Conservation (phyloP, 2,888 invertebrate genomes). For the Clostera curtula region DNA sequence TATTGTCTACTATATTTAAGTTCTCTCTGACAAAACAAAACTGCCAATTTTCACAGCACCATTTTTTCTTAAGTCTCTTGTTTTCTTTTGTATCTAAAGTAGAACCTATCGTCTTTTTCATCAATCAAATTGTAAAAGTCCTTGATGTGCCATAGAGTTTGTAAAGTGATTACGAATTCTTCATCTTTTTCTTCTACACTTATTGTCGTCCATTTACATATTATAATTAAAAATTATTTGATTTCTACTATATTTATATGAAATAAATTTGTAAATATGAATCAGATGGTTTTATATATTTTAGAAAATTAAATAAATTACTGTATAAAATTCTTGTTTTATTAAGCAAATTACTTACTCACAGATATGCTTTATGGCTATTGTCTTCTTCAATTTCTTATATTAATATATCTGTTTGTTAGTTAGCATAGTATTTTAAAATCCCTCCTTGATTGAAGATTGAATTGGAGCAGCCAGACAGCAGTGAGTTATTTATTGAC, state of each 20-base stretch:
- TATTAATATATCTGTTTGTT: no score
- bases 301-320: conserved; percentile 65
- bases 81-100: conserved; percentile 14
- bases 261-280: conserved; percentile 38
- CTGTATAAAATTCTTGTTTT: conserved; percentile 32
- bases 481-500: no score
- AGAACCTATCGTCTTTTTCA: no score
- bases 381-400: background rate
- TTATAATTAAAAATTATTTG: conserved; percentile 4
- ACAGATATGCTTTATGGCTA: background rate
- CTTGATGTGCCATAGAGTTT: conserved; percentile 52
- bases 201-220: conserved; percentile 14
- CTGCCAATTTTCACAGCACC: conserved; percentile 21
- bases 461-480: no score
- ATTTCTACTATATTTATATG: conserved; percentile 10
- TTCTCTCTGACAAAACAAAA: no score
- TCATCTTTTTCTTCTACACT: conserved; percentile 6
- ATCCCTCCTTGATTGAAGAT: no score
- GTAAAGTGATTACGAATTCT: conserved; percentile 14
- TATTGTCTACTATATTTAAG: no score
- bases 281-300: conserved; percentile 62
- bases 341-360: conserved; percentile 16
- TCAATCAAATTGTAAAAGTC: conserved; percentile 19
- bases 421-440: no score
- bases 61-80: conserved; percentile 9